Evolutionary conservation across 1,140 invertebrate species (phyloP), one percentile per base, ranked within the genome.

Genomic region (Caenorhabditis inopinata): DNA sequence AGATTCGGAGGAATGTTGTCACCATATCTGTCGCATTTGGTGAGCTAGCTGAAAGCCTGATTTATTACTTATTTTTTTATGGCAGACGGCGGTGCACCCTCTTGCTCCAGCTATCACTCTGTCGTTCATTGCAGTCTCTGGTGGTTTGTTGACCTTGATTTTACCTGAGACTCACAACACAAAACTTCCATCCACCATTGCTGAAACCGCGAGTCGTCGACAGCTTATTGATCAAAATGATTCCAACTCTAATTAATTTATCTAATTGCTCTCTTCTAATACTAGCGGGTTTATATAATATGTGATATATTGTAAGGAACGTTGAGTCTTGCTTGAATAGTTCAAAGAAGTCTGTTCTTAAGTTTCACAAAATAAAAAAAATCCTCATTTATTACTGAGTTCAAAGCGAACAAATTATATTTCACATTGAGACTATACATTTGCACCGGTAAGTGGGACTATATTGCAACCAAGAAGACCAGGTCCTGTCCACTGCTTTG

Each of bases 1-100:
- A 58, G 80, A 49, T 58, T 82, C 14, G 82, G 82, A 27, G 80
- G 82, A 32, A 83, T 82, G 35, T 42, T 83, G 2, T 82, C 82
- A 25, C 78, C 82, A 5, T 74, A 82, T 46, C 47, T 82, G 4
- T 25, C 46, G 9, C 27, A 45, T 42, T 47, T 83, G 81, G 82
- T 83, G 21, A 12, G 80, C 53, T 29, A 25, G 18, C 11, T 27
- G 3, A 77, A 53, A 51, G 1, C 73, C n/a, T 2, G 12, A 16
- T 16, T 77, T 29, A 68, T 0, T 32, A n/a, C n/a, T n/a, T n/a
- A n/a, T n/a, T n/a, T n/a, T n/a, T n/a, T n/a, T n/a, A n/a, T n/a
- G n/a, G n/a, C 74, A 83, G 82, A 62, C 46, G 9, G 51, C 53
- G 12, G 23, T 83, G n/a, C 47, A 58, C n/a, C 18, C 82, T 21